Base-by-base conservation (phyloP, 2,113 vertebrate genomes). In the Corythornis vintsioides region DNA sequence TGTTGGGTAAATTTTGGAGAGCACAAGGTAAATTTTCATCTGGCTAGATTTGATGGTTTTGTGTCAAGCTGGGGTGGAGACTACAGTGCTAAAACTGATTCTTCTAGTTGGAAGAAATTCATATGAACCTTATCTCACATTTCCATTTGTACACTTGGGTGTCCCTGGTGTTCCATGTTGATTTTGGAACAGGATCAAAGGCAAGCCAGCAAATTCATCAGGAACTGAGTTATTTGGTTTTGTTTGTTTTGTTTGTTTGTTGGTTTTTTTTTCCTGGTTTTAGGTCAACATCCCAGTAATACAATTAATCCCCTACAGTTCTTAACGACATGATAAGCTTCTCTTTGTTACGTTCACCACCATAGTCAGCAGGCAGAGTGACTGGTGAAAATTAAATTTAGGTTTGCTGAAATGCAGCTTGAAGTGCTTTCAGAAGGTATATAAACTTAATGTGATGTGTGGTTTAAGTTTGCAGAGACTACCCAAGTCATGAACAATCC, bases 181-280 rank as follows among this genome's bases (percentile, higher is more conserved):
- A 85, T 91, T 94, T 80, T 94, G 76, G 48, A 94, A 13, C 15
- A 60, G 72, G 31, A 92, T 93, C 90, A 94, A 94, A 93, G 65
- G 12, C 29, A 7, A 79, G 40, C n/a, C 7, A 3, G n/a, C 61
- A 94, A 91, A 79, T 43, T 90, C 79, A 94, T 53, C 56, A 91
- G 48, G 57, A 90, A 73, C 7, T 48, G 57, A 38, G 38, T 38
- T 38, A 10, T 38, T 38, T 38, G 38, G 38, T 38, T 38, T 38
- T 38, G 38, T 10, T 38, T 38, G 10, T 38, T 38, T 38, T 38
- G 38, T 38, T 38, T 10, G 9, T 38, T 38, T 38, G 38, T 38
- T 38, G 38, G 10, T 10, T 4, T 35, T 3, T 75, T 70, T 82
- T 35, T 18, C 31, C 65, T 87, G 56, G 35, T 76, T 90, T 93